Base-by-base conservation (phyloP, 2,113 vertebrate species). In the Pseudorasbora parva region DNA sequence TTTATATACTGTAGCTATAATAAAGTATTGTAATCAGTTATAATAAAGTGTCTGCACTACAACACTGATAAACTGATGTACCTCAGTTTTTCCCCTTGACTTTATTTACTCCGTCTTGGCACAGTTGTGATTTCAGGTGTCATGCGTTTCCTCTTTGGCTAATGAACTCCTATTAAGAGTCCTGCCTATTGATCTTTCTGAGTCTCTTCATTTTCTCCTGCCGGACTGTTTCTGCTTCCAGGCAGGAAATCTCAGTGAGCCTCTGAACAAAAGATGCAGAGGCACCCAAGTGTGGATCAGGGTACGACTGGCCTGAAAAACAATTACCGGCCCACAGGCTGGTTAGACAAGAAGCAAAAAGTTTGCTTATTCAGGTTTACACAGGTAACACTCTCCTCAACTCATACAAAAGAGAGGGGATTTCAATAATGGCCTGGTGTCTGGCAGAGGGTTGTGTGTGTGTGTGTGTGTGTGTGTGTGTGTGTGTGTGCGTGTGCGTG, bases 141-240 rank as follows among this genome's bases (percentile, higher is more conserved):
- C 21, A 25, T 45, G 51, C 82, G 78, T 82, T 87, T 86, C 43
- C 30, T 33, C 23, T 49, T 81, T 73, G 45, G 54, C 11, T 69
- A 78, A 81, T 78, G 14, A 84, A 73, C 30, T 82, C 83, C 87
- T 86, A 89, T 92, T 91, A 94, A 82, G 89, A 91, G 11, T 92
- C 86, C 54, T 84, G 85, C 64, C 90, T 93, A 87, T 75, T 84
- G 30, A 60, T 83, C 81, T 91, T 93, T 82, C 83, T 92, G 51
- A 89, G 87, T 87, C 91, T 93, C 88, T 89, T 92, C 7, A 91
- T 78, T 81, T 90, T 94, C 56, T 95, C 93, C 43, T 94, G 90
- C 15, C 90, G 87, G 17, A 92, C 87, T 0, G 93, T 92, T 69
- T 94, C 91, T 0, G 84, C 90, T 79, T 94, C 91, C 87, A 94